phyloP scores from a whole-genome alignment of 30 jellyfish, hydroid and myxozoan species.

The Aurelia sp. region DNA sequence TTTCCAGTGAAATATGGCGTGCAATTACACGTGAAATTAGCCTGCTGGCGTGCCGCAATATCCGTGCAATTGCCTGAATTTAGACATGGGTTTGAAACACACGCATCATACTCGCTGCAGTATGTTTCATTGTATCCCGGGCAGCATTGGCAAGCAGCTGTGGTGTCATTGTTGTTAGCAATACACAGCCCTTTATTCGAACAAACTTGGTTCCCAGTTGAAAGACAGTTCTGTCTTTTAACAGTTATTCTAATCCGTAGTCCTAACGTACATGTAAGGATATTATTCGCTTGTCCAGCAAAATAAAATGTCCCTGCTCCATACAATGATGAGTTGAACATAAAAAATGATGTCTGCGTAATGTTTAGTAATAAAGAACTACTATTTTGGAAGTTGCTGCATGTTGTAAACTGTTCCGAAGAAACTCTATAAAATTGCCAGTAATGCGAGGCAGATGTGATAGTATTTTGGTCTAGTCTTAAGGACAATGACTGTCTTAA shows the following conservation, averaged over 20 bases:
- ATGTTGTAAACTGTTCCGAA: constrained; percentile 17
- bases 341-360: constrained; percentile 8
- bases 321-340: constrained; percentile 33
- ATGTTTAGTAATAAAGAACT: constrained; percentile 2
- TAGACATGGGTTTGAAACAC: constrained; percentile 68
- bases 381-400: constrained; percentile 7
- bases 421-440: constrained; percentile 55
- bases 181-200: constrained; percentile 60
- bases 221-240: constrained; percentile 4
- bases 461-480: neutral
- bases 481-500: constrained; percentile 26
- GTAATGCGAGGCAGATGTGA: neutral
- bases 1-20: constrained; percentile 74
- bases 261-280: constrained; percentile 46
- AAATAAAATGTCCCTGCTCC: constrained; percentile 37
- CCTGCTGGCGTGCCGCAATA: constrained; percentile 33
- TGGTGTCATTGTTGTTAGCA: constrained; percentile 17
- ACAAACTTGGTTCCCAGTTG: constrained; percentile 17
- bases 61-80: constrained; percentile 85
- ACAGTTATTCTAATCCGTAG: constrained; percentile 34
- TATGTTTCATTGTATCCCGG: constrained; percentile 53
- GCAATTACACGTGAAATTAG: constrained; percentile 75
- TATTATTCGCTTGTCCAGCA: constrained; percentile 36
- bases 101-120: constrained; percentile 73
- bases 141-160: constrained; percentile 69